Evolutionary conservation across 2,888 invertebrate species (phyloP), one percentile per base, ranked within the genome.

Genomic region (Pemphredon lugubris): DNA sequence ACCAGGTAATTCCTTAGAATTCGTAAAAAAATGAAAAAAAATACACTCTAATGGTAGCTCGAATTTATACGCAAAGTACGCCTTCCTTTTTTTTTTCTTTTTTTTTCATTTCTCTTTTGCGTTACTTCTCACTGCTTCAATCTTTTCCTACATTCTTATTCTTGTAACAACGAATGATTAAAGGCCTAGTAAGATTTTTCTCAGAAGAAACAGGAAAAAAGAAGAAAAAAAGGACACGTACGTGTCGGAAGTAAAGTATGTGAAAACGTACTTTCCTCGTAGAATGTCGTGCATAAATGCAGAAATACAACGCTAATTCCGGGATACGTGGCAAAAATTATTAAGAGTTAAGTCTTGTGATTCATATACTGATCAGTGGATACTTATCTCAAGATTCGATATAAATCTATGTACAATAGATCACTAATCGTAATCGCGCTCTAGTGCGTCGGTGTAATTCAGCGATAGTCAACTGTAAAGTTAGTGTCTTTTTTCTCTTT

Each of bases 161-260:
- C 64, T 71, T 66, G 21, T 68, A 68, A 74, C 78, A 79, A 79
- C 78, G 78, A 79, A 79, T 63, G 42, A 50, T 60, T 63, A 44
- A 79, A 59, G 79, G 78, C 78, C 78, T 79, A 79, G 44, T 42
- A 50, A 44, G 57, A 59, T 40, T 21, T 66, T 39, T 55, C 39
- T 30, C 20, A 14, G 16, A 40, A 40, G n/a, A 16, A 16, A 11
- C n/a, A n/a, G 20, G n/a, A 45, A 26, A 44, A 14, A 20, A 11
- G 32, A 32, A 37, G 9, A 45, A 14, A 39, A 18, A 40, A 20
- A n/a, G 9, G 32, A 32, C 21, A 44, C 23, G 13, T 44, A 21
- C n/a, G 30, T 9, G 9, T 9, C 4, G 34, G 30, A 7, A 16
- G 42, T 9, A 51, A 47, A 18, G 13, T 21, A 21, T 21, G 20